phyloP scores from a whole-genome alignment of 1,140 invertebrate species.

The Eriosoma lanigerum region DNA sequence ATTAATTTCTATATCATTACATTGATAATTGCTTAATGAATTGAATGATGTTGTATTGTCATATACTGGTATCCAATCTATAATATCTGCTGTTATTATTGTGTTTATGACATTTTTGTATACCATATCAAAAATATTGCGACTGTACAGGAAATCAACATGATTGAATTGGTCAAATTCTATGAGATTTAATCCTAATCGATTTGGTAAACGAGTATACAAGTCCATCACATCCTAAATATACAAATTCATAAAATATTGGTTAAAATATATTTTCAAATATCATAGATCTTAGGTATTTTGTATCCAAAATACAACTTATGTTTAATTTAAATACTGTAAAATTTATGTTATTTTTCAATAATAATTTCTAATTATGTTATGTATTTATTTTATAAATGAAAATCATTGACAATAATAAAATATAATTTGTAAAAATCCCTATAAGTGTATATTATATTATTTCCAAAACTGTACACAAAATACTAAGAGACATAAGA shows the following conservation, averaged over 20 bases:
- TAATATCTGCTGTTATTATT: not conserved
- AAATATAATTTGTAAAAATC: too few relatives aligned
- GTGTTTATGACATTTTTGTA: constrained; percentile 15
- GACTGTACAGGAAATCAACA: constrained; percentile 65
- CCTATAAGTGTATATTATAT: too few relatives aligned
- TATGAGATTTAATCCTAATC: constrained; percentile 64
- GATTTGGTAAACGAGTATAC: constrained; percentile 61
- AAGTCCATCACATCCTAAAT: constrained; percentile 64
- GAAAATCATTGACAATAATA: too few relatives aligned
- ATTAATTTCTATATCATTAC: not conserved
- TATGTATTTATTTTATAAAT: too few relatives aligned
- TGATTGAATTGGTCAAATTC: constrained; percentile 65
- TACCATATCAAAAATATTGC: not conserved
- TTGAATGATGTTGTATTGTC: constrained; percentile 7
- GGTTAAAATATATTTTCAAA: not conserved
- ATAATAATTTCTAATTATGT: too few relatives aligned
- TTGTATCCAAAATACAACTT: too few relatives aligned
- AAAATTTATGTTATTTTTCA: too few relatives aligned
- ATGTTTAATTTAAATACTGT: too few relatives aligned
- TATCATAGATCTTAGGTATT: too few relatives aligned
- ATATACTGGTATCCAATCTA: constrained; percentile 8
- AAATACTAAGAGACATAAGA: too few relatives aligned
- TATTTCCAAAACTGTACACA: too few relatives aligned
- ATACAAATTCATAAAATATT: constrained; percentile 32
- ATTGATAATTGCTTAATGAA: not conserved